A percentile compares a stretch with the other conserved stretches of the same genome.
phyloP scores from a whole-genome alignment of 2,113 vertebrate species.

The Takifugu bimaculatus region DNA sequence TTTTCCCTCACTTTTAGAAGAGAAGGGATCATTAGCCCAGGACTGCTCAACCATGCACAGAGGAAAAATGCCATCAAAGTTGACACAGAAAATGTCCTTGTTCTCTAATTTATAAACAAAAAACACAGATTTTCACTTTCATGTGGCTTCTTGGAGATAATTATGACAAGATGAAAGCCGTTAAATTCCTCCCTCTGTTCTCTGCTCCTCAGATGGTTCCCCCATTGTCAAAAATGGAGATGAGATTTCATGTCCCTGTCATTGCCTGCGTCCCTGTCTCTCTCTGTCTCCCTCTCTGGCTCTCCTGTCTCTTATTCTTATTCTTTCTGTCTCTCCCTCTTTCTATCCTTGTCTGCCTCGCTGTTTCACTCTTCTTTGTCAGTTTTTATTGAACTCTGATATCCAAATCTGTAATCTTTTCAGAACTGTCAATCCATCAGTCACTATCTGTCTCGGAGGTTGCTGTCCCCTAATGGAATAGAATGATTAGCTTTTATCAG shows the following conservation, averaged over 20 bases:
- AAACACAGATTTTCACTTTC: conserved; percentile 73
- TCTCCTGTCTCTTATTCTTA: conserved; percentile 44
- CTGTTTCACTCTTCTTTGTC: conserved; percentile 57
- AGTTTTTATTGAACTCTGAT: conserved; percentile 66
- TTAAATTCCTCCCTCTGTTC: conserved; percentile 78
- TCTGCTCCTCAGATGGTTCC: conserved; percentile 74
- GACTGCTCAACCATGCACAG: conserved; percentile 66
- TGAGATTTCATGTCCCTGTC: conserved; percentile 77
- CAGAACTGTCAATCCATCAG: conserved; percentile 67
- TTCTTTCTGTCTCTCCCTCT: conserved; percentile 48
- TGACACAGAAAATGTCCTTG: conserved; percentile 73
- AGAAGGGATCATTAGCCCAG: conserved; percentile 69
- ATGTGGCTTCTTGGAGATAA: conserved; percentile 78
- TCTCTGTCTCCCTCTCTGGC: conserved; percentile 46
- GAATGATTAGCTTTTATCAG: conserved; percentile 59
- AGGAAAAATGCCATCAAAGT: conserved; percentile 71
- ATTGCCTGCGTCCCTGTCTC: conserved; percentile 66
- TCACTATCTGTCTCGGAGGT: conserved; percentile 55
- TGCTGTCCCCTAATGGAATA: conserved; percentile 62
- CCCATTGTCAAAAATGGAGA: conserved; percentile 81
- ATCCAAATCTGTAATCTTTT: conserved; percentile 53
- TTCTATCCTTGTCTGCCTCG: conserved; percentile 29
- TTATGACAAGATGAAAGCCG: conserved; percentile 78
- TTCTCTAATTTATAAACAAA: conserved; percentile 80
- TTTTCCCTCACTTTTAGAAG: conserved; percentile 57